Evolutionary conservation across 2,113 vertebrate genomes (phyloP).

Genomic region (Pao palembangensis): DNA sequence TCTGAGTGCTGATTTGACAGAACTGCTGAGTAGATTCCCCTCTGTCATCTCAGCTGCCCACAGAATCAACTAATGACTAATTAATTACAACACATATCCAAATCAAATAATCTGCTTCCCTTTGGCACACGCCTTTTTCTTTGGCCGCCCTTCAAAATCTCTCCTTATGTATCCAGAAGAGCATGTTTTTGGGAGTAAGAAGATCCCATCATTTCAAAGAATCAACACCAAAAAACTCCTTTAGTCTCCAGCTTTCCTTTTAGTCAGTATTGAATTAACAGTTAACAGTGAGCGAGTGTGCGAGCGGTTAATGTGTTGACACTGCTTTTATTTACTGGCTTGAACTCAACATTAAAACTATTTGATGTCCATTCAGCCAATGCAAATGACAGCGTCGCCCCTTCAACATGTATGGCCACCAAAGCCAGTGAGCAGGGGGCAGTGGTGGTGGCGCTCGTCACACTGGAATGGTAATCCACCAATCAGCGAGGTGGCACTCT

Average conservation of each 20-base stretch:
- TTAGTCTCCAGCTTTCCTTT: constrained; percentile 8
- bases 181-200: constrained; percentile 22
- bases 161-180: constrained; percentile 10
- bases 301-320: constrained; percentile 58
- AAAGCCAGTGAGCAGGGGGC: constrained; percentile 47
- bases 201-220: constrained; percentile 19
- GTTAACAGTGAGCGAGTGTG: constrained; percentile 29
- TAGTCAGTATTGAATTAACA: constrained; percentile 63
- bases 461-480: constrained; percentile 86
- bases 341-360: constrained; percentile 62
- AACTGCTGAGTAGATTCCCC: constrained; percentile 55
- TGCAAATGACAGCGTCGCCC: constrained; percentile 76
- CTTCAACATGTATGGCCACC: constrained; percentile 83
- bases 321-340: constrained; percentile 73
- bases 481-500: constrained; percentile 86
- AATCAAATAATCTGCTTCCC: constrained; percentile 55
- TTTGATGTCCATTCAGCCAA: constrained; percentile 81
- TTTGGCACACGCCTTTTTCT: constrained; percentile 36
- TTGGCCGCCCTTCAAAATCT: constrained; percentile 43
- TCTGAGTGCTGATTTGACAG: constrained; percentile 47
- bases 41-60: constrained; percentile 59
- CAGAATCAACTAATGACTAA: constrained; percentile 66
- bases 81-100: constrained; percentile 60
- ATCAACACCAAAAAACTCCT: constrained; percentile 12
- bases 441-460: constrained; percentile 54